Evolutionary conservation across 2,888 invertebrate genomes (phyloP).

Genomic region (Hirtodrosophila trivittata): DNA sequence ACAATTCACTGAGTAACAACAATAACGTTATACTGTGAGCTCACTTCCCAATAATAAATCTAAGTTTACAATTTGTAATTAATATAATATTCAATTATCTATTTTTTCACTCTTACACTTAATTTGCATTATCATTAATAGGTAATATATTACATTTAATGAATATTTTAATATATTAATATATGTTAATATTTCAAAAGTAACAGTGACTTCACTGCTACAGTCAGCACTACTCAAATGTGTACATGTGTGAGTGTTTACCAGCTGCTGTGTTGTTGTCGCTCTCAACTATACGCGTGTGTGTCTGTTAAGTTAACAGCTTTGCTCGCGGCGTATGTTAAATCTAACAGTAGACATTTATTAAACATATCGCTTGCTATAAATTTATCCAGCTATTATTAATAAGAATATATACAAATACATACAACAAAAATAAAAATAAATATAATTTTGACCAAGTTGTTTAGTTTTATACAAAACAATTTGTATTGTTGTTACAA

Average conservation of each 20-base stretch:
- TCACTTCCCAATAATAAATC: no score
- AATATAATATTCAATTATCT: no score
- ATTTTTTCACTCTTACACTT: no score
- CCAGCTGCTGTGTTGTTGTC: conserved; percentile 47
- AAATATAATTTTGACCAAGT: background rate
- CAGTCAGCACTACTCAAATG: conserved; percentile 25
- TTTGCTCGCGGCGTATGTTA: conserved; percentile 27
- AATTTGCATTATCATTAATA: no score
- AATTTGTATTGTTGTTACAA: background rate
- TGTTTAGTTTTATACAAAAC: no score
- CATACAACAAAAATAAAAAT: background rate
- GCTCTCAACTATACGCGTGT: conserved; percentile 37
- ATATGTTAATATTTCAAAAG: background rate
- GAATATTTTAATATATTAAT: no score
- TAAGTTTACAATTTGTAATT: no score
- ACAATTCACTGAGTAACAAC: background rate
- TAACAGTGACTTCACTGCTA: conserved; percentile 6
- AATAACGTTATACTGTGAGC: no score
- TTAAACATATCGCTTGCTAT: background rate
- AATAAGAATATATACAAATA: no score
- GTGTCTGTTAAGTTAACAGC: conserved; percentile 53
- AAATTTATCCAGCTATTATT: background rate
- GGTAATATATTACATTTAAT: no score
- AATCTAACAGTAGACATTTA: background rate
- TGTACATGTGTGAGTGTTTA: conserved; percentile 46